Base-by-base conservation (phyloP, 2,113 vertebrate genomes). In the Myanophis thanlyinensis region DNA sequence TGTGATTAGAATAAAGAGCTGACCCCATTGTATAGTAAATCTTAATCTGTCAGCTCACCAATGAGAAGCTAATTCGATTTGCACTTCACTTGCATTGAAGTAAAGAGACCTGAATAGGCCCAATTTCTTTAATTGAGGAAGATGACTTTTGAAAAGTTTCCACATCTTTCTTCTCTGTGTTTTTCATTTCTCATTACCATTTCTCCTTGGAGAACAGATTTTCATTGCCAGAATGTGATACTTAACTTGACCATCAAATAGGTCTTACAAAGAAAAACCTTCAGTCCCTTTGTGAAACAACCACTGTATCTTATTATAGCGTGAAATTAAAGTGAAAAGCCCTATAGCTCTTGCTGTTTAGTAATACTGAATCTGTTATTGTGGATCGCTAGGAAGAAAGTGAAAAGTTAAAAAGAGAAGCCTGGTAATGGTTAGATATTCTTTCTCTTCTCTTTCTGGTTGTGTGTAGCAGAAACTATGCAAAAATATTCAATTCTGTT, bases 311-410 rank as follows among this genome's bases (percentile, higher is more conserved):
- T 98, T 98, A 98, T 98, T 98, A 97, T 93, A 95, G 97, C 97
- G 97, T 99, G 98, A 98, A 98, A 98, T 98, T 95, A 94, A 97
- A 97, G 94, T 98, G 98, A 98, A 98, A 98, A 97, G 98, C 95
- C 93, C 97, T 88, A 94, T 95, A 98, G 98, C 97, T 96, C 97
- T 94, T 94, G 94, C 98, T 97, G 95, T 97, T 98, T 97, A 98
- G 95, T 97, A 97, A 98, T 98, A 96, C 97, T 95, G 97, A 97
- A 97, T 97, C 96, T 98, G 98, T 98, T 97, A 90, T 96, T 96
- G 85, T 93, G 94, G 95, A 90, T 92, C 89, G 48, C 12, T 91
- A 84, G 93, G 94, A 96, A 94, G 95, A 93, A 94, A 94, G 89
- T 51, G 95, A 97, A 95, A 93, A 96, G 96, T 95, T 94, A 95